Base-by-base conservation (phyloP, 30 jellyfish, hydroid and myxozoan genomes). In the Hydractinia echinata region DNA sequence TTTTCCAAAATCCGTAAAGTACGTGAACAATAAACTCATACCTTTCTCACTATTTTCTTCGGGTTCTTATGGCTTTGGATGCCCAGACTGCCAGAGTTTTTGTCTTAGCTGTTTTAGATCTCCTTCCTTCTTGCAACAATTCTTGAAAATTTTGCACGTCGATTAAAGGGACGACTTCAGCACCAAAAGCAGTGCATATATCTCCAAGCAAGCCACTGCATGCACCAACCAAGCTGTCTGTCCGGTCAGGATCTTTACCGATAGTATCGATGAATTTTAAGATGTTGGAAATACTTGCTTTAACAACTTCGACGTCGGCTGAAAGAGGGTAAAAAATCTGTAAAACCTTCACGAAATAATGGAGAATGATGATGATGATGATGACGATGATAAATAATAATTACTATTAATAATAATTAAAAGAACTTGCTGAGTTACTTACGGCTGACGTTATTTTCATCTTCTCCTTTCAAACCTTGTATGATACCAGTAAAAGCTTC, bases 121-220 rank as follows among this genome's bases (percentile, higher is more conserved):
- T 86, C 72, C 99, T 72, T 39, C 96, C 99, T 87, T 88, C 96
- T 55, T 87, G 96, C 84, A 93, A 83, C 64, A 93, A 76, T 56
- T 93, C 99, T 84, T 84, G 95, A 82, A 87, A 84, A 14, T 67
- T 53, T 56, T 81, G 95, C 21, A 76, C 66, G 50, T 93, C 99
- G 7, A 92, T 84, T n/a, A 82, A 58, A 5, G 96, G 95, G 11
- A 92, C 87, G 72, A 92, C 79, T 4, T 67, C 87, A 4, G 95
- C 67, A 60, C 95, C 95, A 84, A 87, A 93, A 14, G 91, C 99
- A 30, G 96, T 55, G 67, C 99, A 93, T 14, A 93, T 60, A 82
- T 93, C 99, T 21, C 99, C 99, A 70, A 93, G 94, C 54, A 93
- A 84, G 21, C 99, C 99, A 77, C 99, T 87, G 67, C 95, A 93